Base-by-base conservation (phyloP, 2,888 invertebrate species). In the Pyrrhosoma nymphula region DNA sequence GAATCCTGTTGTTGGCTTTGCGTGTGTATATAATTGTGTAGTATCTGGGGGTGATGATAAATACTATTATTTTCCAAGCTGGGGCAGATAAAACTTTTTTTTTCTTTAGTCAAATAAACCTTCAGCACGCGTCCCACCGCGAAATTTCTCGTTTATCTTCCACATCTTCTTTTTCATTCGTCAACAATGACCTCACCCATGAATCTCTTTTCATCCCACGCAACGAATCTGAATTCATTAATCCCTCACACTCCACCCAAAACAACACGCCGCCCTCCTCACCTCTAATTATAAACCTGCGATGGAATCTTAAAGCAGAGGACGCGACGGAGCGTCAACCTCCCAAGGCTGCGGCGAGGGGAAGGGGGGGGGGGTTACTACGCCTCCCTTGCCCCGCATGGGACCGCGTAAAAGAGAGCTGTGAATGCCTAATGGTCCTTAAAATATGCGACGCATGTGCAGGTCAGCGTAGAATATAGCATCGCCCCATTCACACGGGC, bases 281-380 rank as follows among this genome's bases (percentile, higher is more conserved):
- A 82, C 82, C 82, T 82, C 82, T 82, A 82, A 82, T 82, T 82
- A 82, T 82, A 82, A 82, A 82, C 82, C 14, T 4, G 47, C 82
- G 35, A 60, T 14, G 82, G 82, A 82, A 82, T 82, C 82, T 82
- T 82, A 18, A 30, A 35, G 82, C 18, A 23, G 82, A 82, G 82
- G 82, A 82, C 82, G 14, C 82, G 35, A 35, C 3, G 35, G 82
- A 35, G 82, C 82, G 82, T 35, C 82, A 82, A 82, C 30, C 82
- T 82, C 35, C 35, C 35, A 82, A 82, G 82, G 82, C 35, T 82
- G 35, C 82, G 35, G 16, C 16, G 18, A 4, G 8, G 20, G 26
- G 23, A 26, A 26, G 69, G 8, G 10, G 8, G 20, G 26, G 23
- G 69, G 26, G 69, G 8, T n/a, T n/a, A 10, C n/a, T 69, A 69